These are phyloP conservation scores for Sebastes matsubarae DNA, from an alignment of 2,797 vertebrate genomes.

Conservation along the genomic window DNA sequence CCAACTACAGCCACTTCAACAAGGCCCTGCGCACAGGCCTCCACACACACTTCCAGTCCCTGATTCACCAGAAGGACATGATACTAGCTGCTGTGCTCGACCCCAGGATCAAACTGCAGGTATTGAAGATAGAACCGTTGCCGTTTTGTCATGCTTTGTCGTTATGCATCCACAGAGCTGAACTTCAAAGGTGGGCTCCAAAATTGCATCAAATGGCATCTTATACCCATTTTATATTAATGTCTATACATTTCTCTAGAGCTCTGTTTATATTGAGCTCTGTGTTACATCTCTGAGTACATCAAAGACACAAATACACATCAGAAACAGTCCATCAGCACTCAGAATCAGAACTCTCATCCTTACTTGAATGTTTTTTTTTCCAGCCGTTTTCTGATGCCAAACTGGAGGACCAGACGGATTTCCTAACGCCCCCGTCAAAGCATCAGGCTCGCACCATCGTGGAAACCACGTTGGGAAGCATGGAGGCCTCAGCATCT, in stretches of 20 bases:
- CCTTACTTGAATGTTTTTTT: not conserved
- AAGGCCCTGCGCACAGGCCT: conserved; percentile 79
- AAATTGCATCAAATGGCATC: not conserved
- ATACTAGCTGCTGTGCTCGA: conserved; percentile 79
- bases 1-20: conserved; percentile 76
- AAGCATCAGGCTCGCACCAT: conserved; percentile 65
- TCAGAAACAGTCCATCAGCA: not conserved
- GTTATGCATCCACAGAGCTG: not conserved
- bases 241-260: not conserved
- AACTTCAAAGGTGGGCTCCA: not conserved
- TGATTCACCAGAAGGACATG: conserved; percentile 77
- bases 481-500: not conserved
- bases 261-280: not conserved
- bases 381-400: conserved; percentile 75
- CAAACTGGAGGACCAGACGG: conserved; percentile 29
- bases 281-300: not conserved
- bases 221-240: not conserved
- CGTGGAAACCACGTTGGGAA: conserved; percentile 55
- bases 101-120: conserved; percentile 81
- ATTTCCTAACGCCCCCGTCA: conserved; percentile 63
- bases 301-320: not conserved
- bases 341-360: not conserved
- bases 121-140: conserved; percentile 5
- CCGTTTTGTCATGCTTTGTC: not conserved
- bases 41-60: conserved; percentile 70